These are phyloP conservation scores for Delichon dasypus DNA, from an alignment of 2,797 vertebrate species.

Conservation along the genomic window DNA sequence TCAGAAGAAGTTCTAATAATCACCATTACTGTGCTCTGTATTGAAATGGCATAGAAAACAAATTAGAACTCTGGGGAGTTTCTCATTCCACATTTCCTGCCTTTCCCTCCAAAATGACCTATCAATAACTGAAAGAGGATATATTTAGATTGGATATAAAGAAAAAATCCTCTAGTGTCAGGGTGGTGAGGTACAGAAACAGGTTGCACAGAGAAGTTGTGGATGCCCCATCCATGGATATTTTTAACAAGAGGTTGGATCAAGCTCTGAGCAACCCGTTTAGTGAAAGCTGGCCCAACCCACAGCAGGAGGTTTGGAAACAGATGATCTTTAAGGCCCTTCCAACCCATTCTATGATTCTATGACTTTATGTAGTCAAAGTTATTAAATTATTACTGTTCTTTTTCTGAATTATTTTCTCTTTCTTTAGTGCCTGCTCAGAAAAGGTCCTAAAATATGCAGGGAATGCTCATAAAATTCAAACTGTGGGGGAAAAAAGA, in stretches of 20 bases:
- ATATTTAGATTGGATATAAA: not conserved
- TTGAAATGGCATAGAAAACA: not conserved
- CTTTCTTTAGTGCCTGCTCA: not conserved
- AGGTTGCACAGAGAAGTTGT: not conserved
- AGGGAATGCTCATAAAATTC: not conserved
- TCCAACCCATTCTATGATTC: not conserved
- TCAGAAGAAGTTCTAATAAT: slow-evolving; percentile 8
- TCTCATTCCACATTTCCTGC: not conserved
- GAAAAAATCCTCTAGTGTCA: not conserved
- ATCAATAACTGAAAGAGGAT: not conserved
- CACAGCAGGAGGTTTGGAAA: not conserved
- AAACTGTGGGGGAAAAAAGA: not conserved
- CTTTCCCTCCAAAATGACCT: not conserved
- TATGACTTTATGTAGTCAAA: not conserved
- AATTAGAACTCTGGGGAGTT: not conserved
- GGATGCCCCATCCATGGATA: not conserved
- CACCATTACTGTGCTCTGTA: not conserved
- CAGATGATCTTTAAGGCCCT: not conserved
- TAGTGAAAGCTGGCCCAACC: not conserved
- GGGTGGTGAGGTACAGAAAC: not conserved
- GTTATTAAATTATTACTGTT: not conserved
- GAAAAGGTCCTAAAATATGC: not conserved
- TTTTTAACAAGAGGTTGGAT: not conserved
- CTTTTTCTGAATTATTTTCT: not conserved
- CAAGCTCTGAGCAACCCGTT: not conserved